Percentiles rank a stretch among this genome's conserved stretches.
Evolutionary conservation across 2,797 vertebrate genomes (phyloP).

Genomic region (Dendrocincla tyrannina): DNA sequence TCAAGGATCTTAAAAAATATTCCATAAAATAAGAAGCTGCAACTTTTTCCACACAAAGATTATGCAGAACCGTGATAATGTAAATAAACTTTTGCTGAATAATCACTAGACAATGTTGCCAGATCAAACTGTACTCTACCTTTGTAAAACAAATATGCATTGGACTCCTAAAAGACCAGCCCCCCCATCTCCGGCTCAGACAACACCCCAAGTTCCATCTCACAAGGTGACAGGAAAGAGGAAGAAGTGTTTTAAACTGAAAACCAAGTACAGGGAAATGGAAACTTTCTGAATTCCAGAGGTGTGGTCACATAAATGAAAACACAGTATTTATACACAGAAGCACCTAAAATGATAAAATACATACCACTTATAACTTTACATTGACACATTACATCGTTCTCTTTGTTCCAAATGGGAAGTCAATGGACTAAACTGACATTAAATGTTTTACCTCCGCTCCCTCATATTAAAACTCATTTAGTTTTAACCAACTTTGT

Average conservation of each 20-base stretch:
- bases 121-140: not conserved
- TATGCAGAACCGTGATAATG: not conserved
- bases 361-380: not conserved
- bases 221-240: not conserved
- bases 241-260: not conserved
- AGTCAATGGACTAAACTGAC: not conserved
- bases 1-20: not conserved
- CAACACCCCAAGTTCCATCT: not conserved
- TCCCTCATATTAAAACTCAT: not conserved
- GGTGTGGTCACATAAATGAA: not conserved
- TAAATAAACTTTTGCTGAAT: not conserved
- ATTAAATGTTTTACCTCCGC: not conserved
- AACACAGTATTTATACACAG: not conserved
- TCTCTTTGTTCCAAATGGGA: not conserved
- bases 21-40: not conserved
- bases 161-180: not conserved
- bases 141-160: not conserved
- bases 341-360: not conserved
- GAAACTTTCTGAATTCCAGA: not conserved
- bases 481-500: not conserved
- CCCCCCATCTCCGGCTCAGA: not conserved
- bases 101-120: not conserved
- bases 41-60: not conserved
- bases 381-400: not conserved
- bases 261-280: not conserved